phyloP scores from a whole-genome alignment of 2,888 invertebrate genomes.

The Chromoteleia sp. region DNA sequence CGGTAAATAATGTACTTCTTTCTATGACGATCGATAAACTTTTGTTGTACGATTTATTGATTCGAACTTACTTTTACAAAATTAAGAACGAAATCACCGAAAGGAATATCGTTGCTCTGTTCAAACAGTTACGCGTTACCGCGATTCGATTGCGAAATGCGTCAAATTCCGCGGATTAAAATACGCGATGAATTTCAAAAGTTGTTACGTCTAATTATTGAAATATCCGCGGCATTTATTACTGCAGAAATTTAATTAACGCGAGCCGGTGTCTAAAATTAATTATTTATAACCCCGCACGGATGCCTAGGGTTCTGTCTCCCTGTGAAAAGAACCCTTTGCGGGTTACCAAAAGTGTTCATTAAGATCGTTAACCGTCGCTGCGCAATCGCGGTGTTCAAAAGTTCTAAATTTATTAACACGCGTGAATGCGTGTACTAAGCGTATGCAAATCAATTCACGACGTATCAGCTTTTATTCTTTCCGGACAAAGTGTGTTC shows the following conservation, averaged over 20 bases:
- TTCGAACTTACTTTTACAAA: too few relatives aligned
- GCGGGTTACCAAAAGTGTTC: not conserved
- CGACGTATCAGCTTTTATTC: slow-evolving; percentile 20
- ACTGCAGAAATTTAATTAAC: slow-evolving; percentile 13
- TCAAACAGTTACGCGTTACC: too few relatives aligned
- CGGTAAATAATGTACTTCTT: too few relatives aligned
- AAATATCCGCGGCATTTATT: not conserved
- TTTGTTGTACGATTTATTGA: too few relatives aligned
- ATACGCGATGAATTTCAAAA: not conserved
- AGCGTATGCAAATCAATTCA: slow-evolving; percentile 8
- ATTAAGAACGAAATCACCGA: too few relatives aligned
- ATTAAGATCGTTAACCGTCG: not conserved
- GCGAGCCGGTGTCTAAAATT: not conserved
- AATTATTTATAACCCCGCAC: not conserved
- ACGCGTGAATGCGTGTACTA: not conserved
- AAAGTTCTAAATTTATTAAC: too few relatives aligned
- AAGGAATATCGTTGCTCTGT: too few relatives aligned
- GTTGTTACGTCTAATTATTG: not conserved
- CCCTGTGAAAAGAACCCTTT: not conserved
- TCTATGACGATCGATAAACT: too few relatives aligned
- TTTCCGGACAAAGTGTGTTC: slow-evolving; percentile 14
- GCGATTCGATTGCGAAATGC: not conserved
- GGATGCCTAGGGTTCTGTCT: not conserved
- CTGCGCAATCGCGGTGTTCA: too few relatives aligned
- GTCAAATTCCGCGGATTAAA: not conserved